Evolutionary conservation across 2,888 invertebrate genomes (phyloP).

Genomic region (Clistopyga incitator): DNA sequence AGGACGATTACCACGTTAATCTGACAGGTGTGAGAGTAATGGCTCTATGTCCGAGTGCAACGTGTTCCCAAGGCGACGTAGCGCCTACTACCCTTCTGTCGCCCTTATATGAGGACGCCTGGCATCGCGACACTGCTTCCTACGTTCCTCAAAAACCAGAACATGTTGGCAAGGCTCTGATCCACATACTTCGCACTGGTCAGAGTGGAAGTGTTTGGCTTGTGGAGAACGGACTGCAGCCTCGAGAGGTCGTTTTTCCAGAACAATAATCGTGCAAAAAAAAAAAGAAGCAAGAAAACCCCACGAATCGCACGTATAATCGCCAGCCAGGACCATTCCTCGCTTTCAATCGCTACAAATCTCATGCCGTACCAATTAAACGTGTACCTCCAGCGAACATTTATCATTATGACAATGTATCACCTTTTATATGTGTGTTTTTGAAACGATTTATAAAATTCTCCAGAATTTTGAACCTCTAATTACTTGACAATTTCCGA

Average conservation of each 20-base stretch:
- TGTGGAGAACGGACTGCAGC: constrained; percentile 88
- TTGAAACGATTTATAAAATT: constrained; percentile 4
- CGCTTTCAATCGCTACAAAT: constrained; percentile 74
- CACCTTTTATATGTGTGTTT: not conserved
- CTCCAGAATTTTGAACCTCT: constrained; percentile 18
- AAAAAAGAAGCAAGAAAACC: constrained; percentile 28
- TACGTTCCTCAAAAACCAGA: constrained; percentile 88
- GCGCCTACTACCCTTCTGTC: constrained; percentile 90
- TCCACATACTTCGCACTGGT: constrained; percentile 88
- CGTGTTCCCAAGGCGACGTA: constrained; percentile 87
- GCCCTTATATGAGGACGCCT: constrained; percentile 90
- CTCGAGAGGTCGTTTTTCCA: constrained; percentile 85
- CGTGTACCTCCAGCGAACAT: constrained; percentile 51
- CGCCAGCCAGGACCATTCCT: constrained; percentile 71
- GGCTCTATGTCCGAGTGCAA: constrained; percentile 89
- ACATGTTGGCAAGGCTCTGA: constrained; percentile 88
- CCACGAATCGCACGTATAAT: constrained; percentile 50
- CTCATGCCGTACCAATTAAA: constrained; percentile 74
- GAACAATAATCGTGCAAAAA: constrained; percentile 73
- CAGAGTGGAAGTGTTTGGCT: constrained; percentile 91
- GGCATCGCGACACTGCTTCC: constrained; percentile 89
- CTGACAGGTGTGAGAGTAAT: constrained; percentile 90
- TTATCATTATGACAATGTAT: constrained; percentile 16
- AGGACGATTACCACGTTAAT: constrained; percentile 91
- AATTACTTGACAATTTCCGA: not conserved